phyloP scores from a whole-genome alignment of 2,888 invertebrate genomes.

The Pollenia angustigena region DNA sequence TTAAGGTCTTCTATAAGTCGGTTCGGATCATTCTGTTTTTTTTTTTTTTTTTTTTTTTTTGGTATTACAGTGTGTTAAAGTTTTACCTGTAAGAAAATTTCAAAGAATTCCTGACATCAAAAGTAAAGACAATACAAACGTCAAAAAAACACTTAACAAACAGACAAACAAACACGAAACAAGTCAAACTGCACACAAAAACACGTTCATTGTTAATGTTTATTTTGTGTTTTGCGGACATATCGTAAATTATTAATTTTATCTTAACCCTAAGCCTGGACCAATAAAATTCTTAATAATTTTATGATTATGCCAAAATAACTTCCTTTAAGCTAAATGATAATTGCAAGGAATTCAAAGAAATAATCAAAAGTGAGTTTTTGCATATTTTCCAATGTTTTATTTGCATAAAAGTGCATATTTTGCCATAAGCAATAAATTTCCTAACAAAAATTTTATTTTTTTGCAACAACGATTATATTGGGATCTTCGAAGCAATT shows the following conservation, averaged over 20 bases:
- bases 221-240: conserved; percentile 45
- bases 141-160: neutral
- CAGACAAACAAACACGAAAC: conserved; percentile 42
- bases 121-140: conserved; percentile 25
- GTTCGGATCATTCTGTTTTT: neutral
- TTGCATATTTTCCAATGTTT: too few species aligned
- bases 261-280: conserved; percentile 31
- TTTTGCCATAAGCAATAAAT: too few species aligned
- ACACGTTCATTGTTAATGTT: conserved; percentile 63
- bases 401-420: too few species aligned
- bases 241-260: conserved; percentile 36
- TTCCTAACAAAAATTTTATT: too few species aligned
- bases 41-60: conserved; percentile 5
- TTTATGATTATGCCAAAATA: too few species aligned
- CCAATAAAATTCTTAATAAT: neutral
- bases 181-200: conserved; percentile 46
- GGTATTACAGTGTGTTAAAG: neutral
- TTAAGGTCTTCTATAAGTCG: neutral
- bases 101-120: neutral
- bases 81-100: conserved; percentile 8
- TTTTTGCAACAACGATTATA: too few species aligned
- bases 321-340: too few species aligned
- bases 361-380: too few species aligned
- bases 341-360: too few species aligned
- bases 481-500: too few species aligned